phyloP scores from a whole-genome alignment of 2,888 invertebrate genomes.

The Physocephala rufipes region DNA sequence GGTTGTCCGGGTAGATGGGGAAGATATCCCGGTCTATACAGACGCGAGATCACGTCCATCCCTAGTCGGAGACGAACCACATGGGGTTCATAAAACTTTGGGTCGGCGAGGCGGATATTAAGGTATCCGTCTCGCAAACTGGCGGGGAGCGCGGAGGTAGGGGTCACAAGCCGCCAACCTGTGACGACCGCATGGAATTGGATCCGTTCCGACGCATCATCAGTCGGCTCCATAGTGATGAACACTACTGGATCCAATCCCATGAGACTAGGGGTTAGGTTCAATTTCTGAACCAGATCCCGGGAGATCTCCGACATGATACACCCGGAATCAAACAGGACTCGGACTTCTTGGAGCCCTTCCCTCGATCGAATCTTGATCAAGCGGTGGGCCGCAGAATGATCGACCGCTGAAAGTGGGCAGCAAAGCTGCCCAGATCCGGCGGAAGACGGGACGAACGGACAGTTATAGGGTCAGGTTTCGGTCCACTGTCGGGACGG shows the following conservation, averaged over 20 bases:
- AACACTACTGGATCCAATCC: not conserved
- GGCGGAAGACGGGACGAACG: too few relatives aligned
- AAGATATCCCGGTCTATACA: not conserved
- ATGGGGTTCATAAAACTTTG: not conserved
- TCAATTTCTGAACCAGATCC: not conserved
- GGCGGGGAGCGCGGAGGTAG: not conserved
- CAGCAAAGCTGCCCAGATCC: too few relatives aligned
- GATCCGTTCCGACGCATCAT: not conserved
- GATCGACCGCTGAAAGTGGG: too few relatives aligned
- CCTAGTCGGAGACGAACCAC: not conserved
- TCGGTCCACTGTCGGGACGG: too few relatives aligned
- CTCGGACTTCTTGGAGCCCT: too few relatives aligned
- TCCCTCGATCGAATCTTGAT: too few relatives aligned
- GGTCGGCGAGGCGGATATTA: not conserved
- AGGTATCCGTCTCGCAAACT: not conserved
- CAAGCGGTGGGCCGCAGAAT: too few relatives aligned
- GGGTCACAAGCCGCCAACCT: not conserved
- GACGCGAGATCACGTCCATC: not conserved
- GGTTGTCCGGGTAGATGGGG: not conserved
- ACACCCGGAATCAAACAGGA: not conserved
- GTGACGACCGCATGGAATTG: not conserved
- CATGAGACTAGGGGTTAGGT: not conserved
- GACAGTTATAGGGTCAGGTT: too few relatives aligned
- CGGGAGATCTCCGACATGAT: not conserved
- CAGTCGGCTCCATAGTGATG: not conserved